Base-by-base conservation (phyloP, 1,140 invertebrate species). In the Drosophila oshimai region DNA sequence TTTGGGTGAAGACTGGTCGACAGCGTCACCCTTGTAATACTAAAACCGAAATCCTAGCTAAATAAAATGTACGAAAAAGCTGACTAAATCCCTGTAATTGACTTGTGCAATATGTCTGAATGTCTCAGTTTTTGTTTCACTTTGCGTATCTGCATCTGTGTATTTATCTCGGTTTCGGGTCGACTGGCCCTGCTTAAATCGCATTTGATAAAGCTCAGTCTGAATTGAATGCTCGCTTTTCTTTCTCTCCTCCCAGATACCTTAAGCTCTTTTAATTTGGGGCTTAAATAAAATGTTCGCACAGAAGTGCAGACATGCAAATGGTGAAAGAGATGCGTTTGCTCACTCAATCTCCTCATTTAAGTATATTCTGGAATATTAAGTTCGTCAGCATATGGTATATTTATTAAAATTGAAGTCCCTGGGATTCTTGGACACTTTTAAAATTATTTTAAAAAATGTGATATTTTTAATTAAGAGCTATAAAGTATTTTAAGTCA, bases 51-150 rank as follows among this genome's bases (percentile, higher is more conserved):
- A 81, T 72, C 69, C 76, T 44, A 47, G 20, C 62, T 28, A 83
- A 77, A 83, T 84, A 83, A 83, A 83, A 83, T 84, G 69, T 78
- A 74, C 62, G 18, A 74, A 71, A 68, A 68, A 68, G 39, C 46
- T 34, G 24, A 54, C 47, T 44, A 54, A 68, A 83, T 83, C 79
- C 79, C 79, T 62, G 79, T 83, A 83, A 83, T 83, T 83, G 79
- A 83, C 79, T 83, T 78, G 57, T 83, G 69, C 78, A 83, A 83
- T 83, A 83, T 74, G 73, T 69, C 61, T 20, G 46, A 44, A 65
- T 22, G 45, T 47, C n/a, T 58, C 10, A 20, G 42, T 65, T 64
- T 46, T 50, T 41, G 71, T 72, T 31, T 39, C 28, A 46, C 13
- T 28, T 12, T 72, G 12, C 28, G 22, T 20, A 42, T 55, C 36